Conservation (phyloP, 2,113 vertebrate species). For the Porphyrio hochstetteri region DNA sequence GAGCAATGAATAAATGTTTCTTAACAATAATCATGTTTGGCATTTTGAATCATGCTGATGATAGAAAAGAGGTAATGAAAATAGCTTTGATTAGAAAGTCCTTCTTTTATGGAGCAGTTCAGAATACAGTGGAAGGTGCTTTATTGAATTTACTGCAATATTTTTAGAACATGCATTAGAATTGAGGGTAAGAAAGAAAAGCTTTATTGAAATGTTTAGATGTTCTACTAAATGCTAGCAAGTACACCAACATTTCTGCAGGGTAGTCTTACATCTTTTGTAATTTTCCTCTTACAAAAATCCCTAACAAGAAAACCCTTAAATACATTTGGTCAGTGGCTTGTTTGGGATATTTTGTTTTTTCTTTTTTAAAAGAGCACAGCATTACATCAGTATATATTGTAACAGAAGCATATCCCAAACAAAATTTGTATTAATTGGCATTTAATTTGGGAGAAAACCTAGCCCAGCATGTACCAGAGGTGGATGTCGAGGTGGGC, state of each 20-base stretch:
- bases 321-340: too few relatives aligned
- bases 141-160: not conserved
- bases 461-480: too few relatives aligned
- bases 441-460: too few relatives aligned
- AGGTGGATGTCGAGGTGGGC: too few relatives aligned
- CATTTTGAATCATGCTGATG: not conserved
- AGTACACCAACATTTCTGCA: not conserved
- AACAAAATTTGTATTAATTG: too few relatives aligned
- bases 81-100: not conserved
- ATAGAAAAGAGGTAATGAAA: not conserved
- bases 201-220: not conserved
- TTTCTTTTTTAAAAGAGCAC: not conserved
- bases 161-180: not conserved
- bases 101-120: not conserved
- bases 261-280: not conserved
- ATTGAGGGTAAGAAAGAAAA: not conserved
- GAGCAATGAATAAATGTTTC: not conserved
- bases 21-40: not conserved
- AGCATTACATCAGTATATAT: not conserved
- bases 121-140: not conserved
- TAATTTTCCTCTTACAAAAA: not conserved
- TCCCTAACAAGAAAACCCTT: too few relatives aligned
- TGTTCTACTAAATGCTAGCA: not conserved
- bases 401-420: not conserved
- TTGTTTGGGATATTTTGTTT: not conserved